These are phyloP conservation scores for Rhadina sibilatrix DNA, from an alignment of 2,113 vertebrate genomes.

Conservation along the genomic window DNA sequence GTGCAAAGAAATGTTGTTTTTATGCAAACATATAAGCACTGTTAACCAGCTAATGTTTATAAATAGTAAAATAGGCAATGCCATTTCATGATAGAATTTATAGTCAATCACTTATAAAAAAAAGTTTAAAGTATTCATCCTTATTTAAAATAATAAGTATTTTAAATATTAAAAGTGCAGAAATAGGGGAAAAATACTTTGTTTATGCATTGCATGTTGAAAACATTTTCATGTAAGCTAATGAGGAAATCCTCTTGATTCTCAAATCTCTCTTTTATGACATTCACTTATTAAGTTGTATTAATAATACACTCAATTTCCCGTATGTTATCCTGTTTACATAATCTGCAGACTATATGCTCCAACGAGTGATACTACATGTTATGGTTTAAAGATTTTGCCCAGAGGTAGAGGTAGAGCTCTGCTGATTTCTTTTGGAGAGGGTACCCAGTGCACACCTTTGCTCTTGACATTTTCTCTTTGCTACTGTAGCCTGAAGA, in stretches of 20 bases:
- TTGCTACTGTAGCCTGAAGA: background rate
- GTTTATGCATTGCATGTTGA: background rate
- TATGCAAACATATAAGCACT: slow-evolving; percentile 21
- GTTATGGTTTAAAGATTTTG: background rate
- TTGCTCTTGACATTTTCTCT: background rate
- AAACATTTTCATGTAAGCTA: background rate
- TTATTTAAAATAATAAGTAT: background rate
- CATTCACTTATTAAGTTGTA: background rate
- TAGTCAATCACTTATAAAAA: background rate
- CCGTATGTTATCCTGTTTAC: background rate
- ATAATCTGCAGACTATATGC: background rate
- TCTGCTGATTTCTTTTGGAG: background rate
- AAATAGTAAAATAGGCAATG: background rate
- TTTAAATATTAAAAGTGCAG: background rate
- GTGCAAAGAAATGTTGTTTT: slow-evolving; percentile 8
- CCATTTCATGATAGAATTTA: background rate
- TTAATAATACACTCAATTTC: background rate
- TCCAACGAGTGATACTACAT: background rate
- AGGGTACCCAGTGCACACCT: background rate
- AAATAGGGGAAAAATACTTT: background rate
- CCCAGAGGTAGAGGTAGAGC: background rate
- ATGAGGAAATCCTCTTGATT: background rate
- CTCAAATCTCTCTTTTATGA: background rate
- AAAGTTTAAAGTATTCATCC: background rate
- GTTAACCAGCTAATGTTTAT: background rate